phyloP scores from a whole-genome alignment of 2,797 vertebrate genomes.

The Poeciliopsis paucimaculata region DNA sequence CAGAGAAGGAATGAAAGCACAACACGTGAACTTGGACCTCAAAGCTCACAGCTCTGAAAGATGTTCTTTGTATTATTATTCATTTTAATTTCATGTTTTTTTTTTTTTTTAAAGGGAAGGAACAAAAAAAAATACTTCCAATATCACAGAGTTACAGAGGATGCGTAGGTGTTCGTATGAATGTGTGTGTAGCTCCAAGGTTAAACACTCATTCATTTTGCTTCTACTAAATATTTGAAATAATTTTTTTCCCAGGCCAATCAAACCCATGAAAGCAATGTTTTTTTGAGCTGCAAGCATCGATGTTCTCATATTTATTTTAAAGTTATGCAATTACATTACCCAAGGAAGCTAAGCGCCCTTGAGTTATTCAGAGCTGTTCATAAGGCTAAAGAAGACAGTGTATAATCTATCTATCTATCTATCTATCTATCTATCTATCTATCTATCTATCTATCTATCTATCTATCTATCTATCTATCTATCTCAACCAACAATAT shows the following conservation, averaged over 20 bases:
- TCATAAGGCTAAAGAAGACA: slow-evolving; percentile 16
- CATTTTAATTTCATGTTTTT: slow-evolving; percentile 37
- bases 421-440: background rate
- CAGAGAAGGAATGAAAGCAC: slow-evolving; percentile 31
- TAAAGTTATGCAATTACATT: slow-evolving; percentile 33
- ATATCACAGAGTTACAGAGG: slow-evolving; percentile 14
- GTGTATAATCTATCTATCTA: background rate
- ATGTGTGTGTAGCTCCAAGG: slow-evolving; percentile 19
- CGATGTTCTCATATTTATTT: slow-evolving; percentile 19
- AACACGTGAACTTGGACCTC: slow-evolving; percentile 44
- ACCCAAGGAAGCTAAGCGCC: slow-evolving; percentile 22
- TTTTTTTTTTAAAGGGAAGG: background rate
- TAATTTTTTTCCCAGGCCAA: background rate
- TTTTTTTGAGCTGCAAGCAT: background rate
- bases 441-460: no score
- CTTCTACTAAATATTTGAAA: background rate
- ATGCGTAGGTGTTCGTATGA: slow-evolving; percentile 23
- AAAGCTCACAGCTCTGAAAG: slow-evolving; percentile 39
- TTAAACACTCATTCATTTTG: slow-evolving; percentile 20
- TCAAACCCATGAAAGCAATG: background rate
- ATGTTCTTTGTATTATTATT: background rate
- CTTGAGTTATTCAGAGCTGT: slow-evolving; percentile 44
- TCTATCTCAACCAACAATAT: no score
- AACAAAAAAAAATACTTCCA: slow-evolving; percentile 18
- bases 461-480: no score